Base-by-base conservation (phyloP, 2,888 invertebrate species). In the Furcula furcula region DNA sequence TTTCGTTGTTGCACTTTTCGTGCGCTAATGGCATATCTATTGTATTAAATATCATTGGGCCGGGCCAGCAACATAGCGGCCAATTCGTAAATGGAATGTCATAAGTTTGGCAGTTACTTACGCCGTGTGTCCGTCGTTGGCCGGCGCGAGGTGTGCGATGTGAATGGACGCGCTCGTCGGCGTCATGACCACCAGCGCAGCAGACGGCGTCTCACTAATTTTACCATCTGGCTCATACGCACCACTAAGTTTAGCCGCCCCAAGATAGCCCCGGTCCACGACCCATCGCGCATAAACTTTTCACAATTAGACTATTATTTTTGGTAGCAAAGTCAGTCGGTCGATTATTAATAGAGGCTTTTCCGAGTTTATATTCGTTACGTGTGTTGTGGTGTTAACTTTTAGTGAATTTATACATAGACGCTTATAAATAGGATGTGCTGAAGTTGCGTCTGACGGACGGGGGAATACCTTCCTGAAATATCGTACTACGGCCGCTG, bases 231-330 rank as follows among this genome's bases (percentile, higher is more conserved):
- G 81, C 87, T 79, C 81, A 73, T 69, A 81, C 85, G 79, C 86
- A 85, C 89, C 88, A 87, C 88, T 89, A 89, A 89, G 89, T 89
- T 83, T 89, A 89, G 89, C 88, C 82, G 84, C 87, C 86, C 85
- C 87, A 86, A 89, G 89, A 89, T 89, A 89, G 89, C 87, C 76
- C 73, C 86, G 87, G 86, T 88, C 88, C 88, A 84, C 88, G 87
- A 87, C 83, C 88, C 88, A 87, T 87, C 89, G 82, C 85, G 85
- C 86, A 88, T 87, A 87, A 88, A 88, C 88, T 88, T 88, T 87
- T 89, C 89, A 87, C 87, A 89, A 89, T 89, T 89, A 89, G 89
- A 89, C 89, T 88, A 89, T 89, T 89, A 89, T 89, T 89, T 89
- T 89, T 87, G 89, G 89, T 89, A 88, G 88, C 88, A 83, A 88